Evolutionary conservation across 2,797 vertebrate genomes (phyloP), one percentile per base, ranked within the genome.

Genomic region (Paedocypris micromegethes): DNA sequence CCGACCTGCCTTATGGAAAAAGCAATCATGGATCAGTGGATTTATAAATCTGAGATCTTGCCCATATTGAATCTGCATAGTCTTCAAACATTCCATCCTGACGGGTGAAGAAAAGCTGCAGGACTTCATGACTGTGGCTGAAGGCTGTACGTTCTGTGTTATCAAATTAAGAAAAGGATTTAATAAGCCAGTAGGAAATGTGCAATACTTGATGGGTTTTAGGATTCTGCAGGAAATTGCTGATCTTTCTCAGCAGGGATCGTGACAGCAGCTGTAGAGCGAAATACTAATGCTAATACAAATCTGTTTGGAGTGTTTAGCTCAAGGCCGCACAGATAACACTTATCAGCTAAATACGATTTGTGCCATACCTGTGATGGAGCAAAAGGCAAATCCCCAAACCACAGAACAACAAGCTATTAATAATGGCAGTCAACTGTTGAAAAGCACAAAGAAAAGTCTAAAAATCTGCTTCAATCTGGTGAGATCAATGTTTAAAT

Each of bases 371-470:
- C 6, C 5, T 60, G 8, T 45, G 51, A 51, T 40, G 42, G n/a
- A 58, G 53, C 61, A 55, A 59, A 43, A 23, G 23, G 23, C 23
- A 23, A 23, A 23, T 23, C 23, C 23, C 23, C 23, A n/a, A 60
- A 53, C 39, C 49, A 37, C 44, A 43, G n/a, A 4, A 57, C 9
- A 72, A 68, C 41, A 62, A 44, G 50, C 56, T 53, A 59, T 23
- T n/a, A 54, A 58, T 57, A 66, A 38, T 64, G 38, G 43, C 9
- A 63, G 50, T 59, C 50, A 67, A 59, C 54, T 55, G 47, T 53
- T 39, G 50, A 6, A 67, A 41, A 5, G 47, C 40, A 2, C 40
- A 5, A 2, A 44, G 46, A 59, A 48, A 43, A 44, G 68, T 23
- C 23, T 23, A 23, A 23, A 23, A 23, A 23, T 23, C 1, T 1